Conservation (phyloP, 2,888 invertebrate genomes). For the Drosophila maculinotata region DNA sequence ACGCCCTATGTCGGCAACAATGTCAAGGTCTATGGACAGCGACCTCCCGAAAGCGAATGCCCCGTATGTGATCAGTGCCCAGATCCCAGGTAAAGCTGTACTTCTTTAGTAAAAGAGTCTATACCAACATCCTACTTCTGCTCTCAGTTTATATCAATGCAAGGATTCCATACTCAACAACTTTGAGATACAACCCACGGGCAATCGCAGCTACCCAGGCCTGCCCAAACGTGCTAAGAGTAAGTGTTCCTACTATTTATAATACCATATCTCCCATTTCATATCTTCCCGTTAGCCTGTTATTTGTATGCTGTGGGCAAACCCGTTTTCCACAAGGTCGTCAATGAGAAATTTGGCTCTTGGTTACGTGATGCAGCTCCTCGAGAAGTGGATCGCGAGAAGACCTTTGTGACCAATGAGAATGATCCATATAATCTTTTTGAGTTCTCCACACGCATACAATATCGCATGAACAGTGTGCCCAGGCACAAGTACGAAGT, state of each 20-base stretch:
- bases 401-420: slow-evolving; percentile 93
- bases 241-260: slow-evolving; percentile 53
- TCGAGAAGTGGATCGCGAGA: slow-evolving; percentile 86
- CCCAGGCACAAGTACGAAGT: slow-evolving; percentile 85
- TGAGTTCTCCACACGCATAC: slow-evolving; percentile 91
- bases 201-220: slow-evolving; percentile 87
- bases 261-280: background rate
- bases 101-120: background rate
- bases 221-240: slow-evolving; percentile 85
- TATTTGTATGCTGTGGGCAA: slow-evolving; percentile 96
- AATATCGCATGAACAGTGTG: slow-evolving; percentile 87
- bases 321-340: slow-evolving; percentile 94
- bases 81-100: slow-evolving; percentile 82
- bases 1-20: slow-evolving; percentile 85
- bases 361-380: slow-evolving; percentile 92
- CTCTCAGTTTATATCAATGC: slow-evolving; percentile 86
- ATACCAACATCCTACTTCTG: background rate
- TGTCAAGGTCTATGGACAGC: slow-evolving; percentile 87
- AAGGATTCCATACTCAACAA: slow-evolving; percentile 87
- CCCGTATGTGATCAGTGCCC: slow-evolving; percentile 88
- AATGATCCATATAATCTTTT: slow-evolving; percentile 90
- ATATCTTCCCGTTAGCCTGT: slow-evolving; percentile 88
- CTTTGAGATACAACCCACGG: slow-evolving; percentile 87
- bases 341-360: slow-evolving; percentile 91
- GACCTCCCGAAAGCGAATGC: slow-evolving; percentile 88